Evolutionary conservation across 2,888 invertebrate genomes (phyloP).

Genomic region (Caenorhabditis plicata): DNA sequence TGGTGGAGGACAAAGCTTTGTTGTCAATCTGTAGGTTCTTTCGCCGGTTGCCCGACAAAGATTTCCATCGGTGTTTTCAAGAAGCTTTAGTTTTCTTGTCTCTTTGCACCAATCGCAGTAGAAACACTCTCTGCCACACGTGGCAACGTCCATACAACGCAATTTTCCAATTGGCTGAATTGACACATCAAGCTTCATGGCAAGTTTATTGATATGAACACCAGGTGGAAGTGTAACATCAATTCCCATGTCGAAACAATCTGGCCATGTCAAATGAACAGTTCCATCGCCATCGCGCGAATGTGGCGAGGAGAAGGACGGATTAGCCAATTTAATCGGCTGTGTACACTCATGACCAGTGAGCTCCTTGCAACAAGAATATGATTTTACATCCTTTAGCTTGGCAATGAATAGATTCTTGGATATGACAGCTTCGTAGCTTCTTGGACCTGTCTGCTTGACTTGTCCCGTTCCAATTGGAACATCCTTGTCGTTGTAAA

Average conservation of each 20-base stretch:
- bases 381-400: constrained; percentile 56
- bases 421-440: constrained; percentile 63
- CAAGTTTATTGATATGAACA: constrained; percentile 63
- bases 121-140: constrained; percentile 63
- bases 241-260: constrained; percentile 64
- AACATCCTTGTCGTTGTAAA: constrained; percentile 64
- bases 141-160: constrained; percentile 64
- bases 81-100: constrained; percentile 56
- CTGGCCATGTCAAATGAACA: constrained; percentile 62
- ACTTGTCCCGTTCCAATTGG: constrained; percentile 64
- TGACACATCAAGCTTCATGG: constrained; percentile 64
- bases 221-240: constrained; percentile 63
- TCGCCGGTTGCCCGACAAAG: constrained; percentile 61
- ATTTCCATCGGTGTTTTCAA: constrained; percentile 64
- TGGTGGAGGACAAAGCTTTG: constrained; percentile 60
- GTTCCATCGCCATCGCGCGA: constrained; percentile 51
- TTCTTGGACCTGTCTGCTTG: constrained; percentile 50
- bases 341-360: constrained; percentile 61
- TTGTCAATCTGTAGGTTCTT: constrained; percentile 57
- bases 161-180: constrained; percentile 64
- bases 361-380: constrained; percentile 57
- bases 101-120: constrained; percentile 64
- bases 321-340: constrained; percentile 62
- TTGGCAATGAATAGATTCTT: constrained; percentile 63
- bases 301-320: constrained; percentile 43